Percentiles rank a stretch among this genome's conserved stretches.
phyloP scores from a whole-genome alignment of 2,113 vertebrate genomes.

The Leucosticte australis region DNA sequence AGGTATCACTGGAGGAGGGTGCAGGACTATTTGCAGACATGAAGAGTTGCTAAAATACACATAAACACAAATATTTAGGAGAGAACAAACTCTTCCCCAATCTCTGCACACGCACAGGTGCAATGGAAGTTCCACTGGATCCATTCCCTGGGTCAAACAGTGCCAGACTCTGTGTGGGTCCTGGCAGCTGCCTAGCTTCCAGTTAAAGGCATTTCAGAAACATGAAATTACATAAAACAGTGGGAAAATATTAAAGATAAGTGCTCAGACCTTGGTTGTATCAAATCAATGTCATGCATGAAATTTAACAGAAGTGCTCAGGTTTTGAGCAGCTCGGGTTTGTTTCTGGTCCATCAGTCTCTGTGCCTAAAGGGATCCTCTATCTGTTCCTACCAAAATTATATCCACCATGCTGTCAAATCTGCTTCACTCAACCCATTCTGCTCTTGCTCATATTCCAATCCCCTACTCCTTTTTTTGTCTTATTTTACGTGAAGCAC shows the following conservation, averaged over 20 bases:
- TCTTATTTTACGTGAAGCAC: rapidly evolving
- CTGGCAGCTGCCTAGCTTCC: neutral
- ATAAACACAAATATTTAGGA: neutral
- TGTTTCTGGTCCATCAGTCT: neutral
- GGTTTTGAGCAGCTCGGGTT: neutral
- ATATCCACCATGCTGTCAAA: neutral
- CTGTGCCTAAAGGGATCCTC: neutral
- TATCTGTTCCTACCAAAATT: neutral
- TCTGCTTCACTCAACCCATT: neutral
- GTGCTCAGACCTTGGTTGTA: neutral
- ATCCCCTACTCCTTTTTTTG: neutral
- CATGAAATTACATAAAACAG: neutral
- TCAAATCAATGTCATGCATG: neutral
- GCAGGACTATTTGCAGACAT: slow-evolving; percentile 84
- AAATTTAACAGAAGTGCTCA: neutral
- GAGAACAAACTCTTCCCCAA: neutral
- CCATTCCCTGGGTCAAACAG: neutral
- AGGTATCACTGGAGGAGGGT: neutral
- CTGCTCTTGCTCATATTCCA: neutral
- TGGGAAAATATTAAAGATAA: neutral
- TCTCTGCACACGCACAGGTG: neutral
- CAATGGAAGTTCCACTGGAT: neutral
- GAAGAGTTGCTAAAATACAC: slow-evolving; percentile 86
- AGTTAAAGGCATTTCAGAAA: neutral
- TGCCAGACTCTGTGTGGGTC: neutral